Percentiles rank a stretch among this genome's conserved stretches.
Conservation (phyloP, 1,140 invertebrate species). For the Diachasmimorpha longicaudata region DNA sequence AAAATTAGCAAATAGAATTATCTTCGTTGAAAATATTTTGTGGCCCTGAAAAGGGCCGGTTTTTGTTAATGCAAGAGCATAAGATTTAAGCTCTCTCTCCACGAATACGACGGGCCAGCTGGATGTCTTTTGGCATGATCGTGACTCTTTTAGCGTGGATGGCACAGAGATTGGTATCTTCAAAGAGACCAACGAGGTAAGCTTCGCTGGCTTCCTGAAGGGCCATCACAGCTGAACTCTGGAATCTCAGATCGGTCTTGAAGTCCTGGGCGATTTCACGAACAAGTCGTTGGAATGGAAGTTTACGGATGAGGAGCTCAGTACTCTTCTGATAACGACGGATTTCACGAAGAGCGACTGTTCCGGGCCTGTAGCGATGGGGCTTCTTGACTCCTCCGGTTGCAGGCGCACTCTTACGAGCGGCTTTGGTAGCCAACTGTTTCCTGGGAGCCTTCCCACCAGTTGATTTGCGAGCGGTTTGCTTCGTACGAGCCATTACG, state of each 20-base stretch:
- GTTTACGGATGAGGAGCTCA: too few species aligned
- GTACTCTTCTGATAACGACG: not conserved
- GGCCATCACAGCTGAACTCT: too few species aligned
- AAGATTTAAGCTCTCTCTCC: too few species aligned
- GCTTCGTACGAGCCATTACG: not conserved
- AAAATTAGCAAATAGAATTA: not conserved
- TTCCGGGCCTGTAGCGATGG: not conserved
- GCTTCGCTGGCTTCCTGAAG: too few species aligned
- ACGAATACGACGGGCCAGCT: too few species aligned
- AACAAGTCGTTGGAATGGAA: not conserved
- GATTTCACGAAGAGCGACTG: not conserved
- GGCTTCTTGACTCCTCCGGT: too few species aligned
- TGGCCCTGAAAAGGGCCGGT: not conserved
- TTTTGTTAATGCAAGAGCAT: not conserved
- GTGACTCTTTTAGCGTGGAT: too few species aligned
- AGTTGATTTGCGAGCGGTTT: not conserved
- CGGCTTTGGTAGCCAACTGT: too few species aligned
- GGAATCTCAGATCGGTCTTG: not conserved
- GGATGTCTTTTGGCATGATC: too few species aligned
- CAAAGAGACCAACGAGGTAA: too few species aligned
- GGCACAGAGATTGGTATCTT: too few species aligned
- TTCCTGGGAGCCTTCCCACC: not conserved
- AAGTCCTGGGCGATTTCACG: not conserved
- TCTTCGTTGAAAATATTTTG: not conserved
- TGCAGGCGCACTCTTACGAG: too few species aligned